These are phyloP conservation scores for Alauda arvensis DNA, from an alignment of 2,797 vertebrate genomes.

Conservation along the genomic window DNA sequence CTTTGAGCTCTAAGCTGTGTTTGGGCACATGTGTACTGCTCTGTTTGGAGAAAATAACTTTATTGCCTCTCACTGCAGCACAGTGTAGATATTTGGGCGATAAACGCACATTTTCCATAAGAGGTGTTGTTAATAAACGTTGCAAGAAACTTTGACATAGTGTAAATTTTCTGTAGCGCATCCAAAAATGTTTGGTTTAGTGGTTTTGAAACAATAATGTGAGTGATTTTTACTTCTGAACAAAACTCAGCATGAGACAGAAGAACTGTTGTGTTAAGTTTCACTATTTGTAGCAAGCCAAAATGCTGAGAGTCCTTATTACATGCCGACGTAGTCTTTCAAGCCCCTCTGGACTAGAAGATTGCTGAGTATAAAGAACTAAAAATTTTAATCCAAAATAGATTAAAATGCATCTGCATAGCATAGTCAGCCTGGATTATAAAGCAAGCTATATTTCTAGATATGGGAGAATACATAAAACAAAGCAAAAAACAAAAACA, in stretches of 20 bases:
- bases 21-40: not conserved
- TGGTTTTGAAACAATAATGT: not conserved
- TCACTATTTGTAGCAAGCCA: not conserved
- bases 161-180: not conserved
- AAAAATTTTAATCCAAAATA: not conserved
- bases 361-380: not conserved
- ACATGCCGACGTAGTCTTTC: not conserved
- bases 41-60: not conserved
- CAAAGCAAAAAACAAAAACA: not conserved
- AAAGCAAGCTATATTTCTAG: not conserved
- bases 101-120: not conserved
- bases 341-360: not conserved
- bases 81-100: not conserved
- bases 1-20: not conserved
- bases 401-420: not conserved
- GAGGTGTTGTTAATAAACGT: not conserved
- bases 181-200: not conserved
- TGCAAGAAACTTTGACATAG: not conserved
- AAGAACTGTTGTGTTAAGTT: not conserved
- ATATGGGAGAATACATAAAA: not conserved
- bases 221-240: not conserved
- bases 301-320: not conserved
- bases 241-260: not conserved
- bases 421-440: not conserved
- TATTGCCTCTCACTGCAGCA: not conserved